Conservation (phyloP, 2,113 vertebrate genomes). For the Addax nasomaculatus region DNA sequence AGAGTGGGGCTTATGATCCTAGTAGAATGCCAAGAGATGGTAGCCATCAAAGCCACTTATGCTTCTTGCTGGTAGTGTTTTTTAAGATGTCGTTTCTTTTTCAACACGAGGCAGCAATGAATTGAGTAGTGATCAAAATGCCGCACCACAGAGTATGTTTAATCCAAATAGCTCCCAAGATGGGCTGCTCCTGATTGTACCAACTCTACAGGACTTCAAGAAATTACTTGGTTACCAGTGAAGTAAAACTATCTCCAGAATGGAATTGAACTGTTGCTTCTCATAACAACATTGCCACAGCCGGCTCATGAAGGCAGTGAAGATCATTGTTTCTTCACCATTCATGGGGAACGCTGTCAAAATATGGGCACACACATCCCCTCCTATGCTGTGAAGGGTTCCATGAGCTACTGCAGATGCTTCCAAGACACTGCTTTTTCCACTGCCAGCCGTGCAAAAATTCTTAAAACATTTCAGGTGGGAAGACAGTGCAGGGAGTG, state of each 20-base stretch:
- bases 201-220: constrained; percentile 27
- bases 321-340: neutral
- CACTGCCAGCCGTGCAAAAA: neutral
- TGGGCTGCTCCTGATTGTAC: constrained; percentile 41
- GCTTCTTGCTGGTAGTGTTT: constrained; percentile 32
- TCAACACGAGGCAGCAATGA: constrained; percentile 35
- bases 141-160: constrained; percentile 12
- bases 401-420: neutral
- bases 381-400: neutral
- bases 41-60: neutral
- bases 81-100: constrained; percentile 41
- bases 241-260: constrained; percentile 53
- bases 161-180: constrained; percentile 65
- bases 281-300: neutral
- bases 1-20: neutral
- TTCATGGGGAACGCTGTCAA: neutral
- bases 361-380: neutral
- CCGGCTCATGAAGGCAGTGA: accelerated
- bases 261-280: constrained; percentile 33
- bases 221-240: constrained; percentile 55
- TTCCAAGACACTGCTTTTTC: neutral
- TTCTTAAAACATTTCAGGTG: neutral
- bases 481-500: neutral
- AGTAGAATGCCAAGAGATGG: neutral
- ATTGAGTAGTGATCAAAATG: constrained; percentile 52